Base-by-base conservation (phyloP, 1,140 invertebrate genomes). In the Rhopalosiphum maidis region DNA sequence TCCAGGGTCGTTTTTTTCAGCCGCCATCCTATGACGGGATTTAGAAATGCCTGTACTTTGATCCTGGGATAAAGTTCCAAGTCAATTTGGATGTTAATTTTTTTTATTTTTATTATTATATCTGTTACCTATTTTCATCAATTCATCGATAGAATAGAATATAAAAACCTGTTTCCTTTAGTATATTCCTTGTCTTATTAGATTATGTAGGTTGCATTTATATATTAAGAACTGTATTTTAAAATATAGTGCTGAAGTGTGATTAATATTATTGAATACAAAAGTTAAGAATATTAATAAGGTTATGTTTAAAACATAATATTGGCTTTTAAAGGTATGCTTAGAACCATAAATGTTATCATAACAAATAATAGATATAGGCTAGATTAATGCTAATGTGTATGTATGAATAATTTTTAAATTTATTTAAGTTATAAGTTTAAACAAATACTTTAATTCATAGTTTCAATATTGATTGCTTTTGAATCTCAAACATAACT, bases 41-140 rank as follows among this genome's bases (percentile, higher is more conserved):
- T 93, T 93, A 85, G 91, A 23, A 93, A 93, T 86, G 91, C 91
- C 91, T 85, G 48, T 93, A 93, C 91, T 93, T 41, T 93, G 91
- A 85, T 93, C 91, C 43, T 93, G 77, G 82, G 82, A 93, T 83
- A 11, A 55, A 22, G 48, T 93, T 83, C 91, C 82, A 85, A 92
- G 35, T 86, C 43, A 85, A 86, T 93, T 93, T 85, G 82, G 82
- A 93, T 54, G 35, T 93, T 93, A 51, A 93, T 85, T 51, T 83
- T 92, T 43, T 90, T 60, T 88, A 55, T 89, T 89, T 43, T 43
- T 60, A 41, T 60, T 90, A 90, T 60, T 60, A 60, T 6, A 77
- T 77, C n/a, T 88, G 87, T 88, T 54, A 54, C 54, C n/a, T 90
- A 90, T 90, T 90, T 68, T 43, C 89, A 90, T 60, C 1, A 83